Evolutionary conservation across 1,140 invertebrate species (phyloP), one percentile per base, ranked within the genome.

Genomic region (Drosophila seguyi): DNA sequence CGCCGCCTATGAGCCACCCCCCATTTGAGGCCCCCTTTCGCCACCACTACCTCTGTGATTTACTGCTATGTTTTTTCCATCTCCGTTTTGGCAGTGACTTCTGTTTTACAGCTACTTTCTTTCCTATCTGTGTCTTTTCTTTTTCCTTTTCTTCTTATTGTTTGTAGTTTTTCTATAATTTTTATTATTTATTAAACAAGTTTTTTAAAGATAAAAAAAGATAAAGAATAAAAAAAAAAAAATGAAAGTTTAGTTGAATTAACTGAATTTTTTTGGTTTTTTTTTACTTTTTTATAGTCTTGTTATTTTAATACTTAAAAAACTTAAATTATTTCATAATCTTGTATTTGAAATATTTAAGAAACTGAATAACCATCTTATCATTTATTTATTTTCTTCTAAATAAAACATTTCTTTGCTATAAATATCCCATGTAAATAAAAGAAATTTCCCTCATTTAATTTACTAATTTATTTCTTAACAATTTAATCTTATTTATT

Each of bases 41-140:
- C 13, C 36, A 2, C 20, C 47, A n/a, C 27, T n/a, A 39, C 47
- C 42, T 62, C 78, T 80, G 74, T 85, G 81, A 80, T 85, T 85
- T 84, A 84, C 61, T 69, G 57, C 56, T 31, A 36, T 55, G 52
- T 52, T 41, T 44, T 58, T 53, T 52, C 36, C 31, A 45, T 36
- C 13, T 38, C 38, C 29, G 14, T 25, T 42, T 38, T 55, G 52
- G 34, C 52, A 38, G 0, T n/a, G 18, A 13, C 55, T 61, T 25
- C 38, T 44, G 61, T 34, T 34, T 63, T 42, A 42, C 56, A 34
- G 27, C 11, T 57, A 13, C 20, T 42, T 44, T 42, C n/a, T 29
- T 34, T 44, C 0, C 34, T 44, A n/a, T 36, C 4, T 18, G 20
- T 36, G 5, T 18, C 47, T 65, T 20, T 1, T 14, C 39, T 11